A percentile compares a stretch with the other conserved stretches of the same genome.
phyloP scores from a whole-genome alignment of 2,113 vertebrate genomes.

The Ophthalmolycus amberensis region DNA sequence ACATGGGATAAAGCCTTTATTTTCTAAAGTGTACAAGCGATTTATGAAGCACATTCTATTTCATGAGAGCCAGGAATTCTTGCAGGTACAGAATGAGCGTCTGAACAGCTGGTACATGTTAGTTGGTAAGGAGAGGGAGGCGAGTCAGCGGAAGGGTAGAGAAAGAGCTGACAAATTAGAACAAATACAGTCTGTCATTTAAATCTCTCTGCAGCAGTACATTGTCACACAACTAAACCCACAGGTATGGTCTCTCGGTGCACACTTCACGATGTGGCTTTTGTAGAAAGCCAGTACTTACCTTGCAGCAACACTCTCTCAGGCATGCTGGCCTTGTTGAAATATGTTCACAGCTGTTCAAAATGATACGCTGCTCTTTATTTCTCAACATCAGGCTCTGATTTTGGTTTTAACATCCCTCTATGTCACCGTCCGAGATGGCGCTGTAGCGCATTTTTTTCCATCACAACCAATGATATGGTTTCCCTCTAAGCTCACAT shows the following conservation, averaged over 20 bases:
- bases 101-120: slow-evolving; percentile 44
- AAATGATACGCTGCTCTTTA: not conserved
- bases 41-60: slow-evolving; percentile 2
- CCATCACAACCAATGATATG: not conserved
- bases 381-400: slow-evolving; percentile 20
- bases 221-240: not conserved
- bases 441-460: not conserved
- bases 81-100: slow-evolving; percentile 2
- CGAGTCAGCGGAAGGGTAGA: slow-evolving; percentile 19
- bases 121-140: slow-evolving; percentile 1
- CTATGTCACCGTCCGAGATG: not conserved
- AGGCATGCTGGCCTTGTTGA: slow-evolving; percentile 1
- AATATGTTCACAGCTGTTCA: slow-evolving; percentile 29
- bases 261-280: not conserved
- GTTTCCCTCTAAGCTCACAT: slow-evolving; percentile 4
- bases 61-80: slow-evolving; percentile 7
- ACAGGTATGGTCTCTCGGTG: not conserved
- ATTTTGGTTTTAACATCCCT: not conserved
- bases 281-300: not conserved
- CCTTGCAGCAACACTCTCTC: not conserved
- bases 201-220: slow-evolving; percentile 4
- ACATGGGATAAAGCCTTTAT: slow-evolving; percentile 20
- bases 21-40: not conserved
- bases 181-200: slow-evolving; percentile 15
- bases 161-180: slow-evolving; percentile 4